phyloP scores from a whole-genome alignment of 1,140 invertebrate genomes.

The Dendrolimus punctatus region DNA sequence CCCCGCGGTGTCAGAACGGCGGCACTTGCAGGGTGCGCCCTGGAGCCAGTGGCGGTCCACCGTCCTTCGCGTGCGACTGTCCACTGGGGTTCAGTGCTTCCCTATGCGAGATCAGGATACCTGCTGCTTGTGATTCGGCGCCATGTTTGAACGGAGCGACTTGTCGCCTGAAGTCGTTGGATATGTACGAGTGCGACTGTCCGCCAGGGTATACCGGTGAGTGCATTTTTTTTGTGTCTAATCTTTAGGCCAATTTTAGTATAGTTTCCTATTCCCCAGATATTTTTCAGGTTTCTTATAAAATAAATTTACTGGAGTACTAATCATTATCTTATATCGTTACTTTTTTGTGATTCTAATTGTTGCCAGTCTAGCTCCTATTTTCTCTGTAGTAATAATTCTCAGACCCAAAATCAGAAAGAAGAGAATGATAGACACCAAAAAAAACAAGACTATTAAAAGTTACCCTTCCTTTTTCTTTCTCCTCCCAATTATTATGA shows the following conservation, averaged over 20 bases:
- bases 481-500: no score
- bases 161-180: conserved; percentile 83
- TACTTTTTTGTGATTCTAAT: no score
- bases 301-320: no score
- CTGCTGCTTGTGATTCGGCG: conserved; percentile 90
- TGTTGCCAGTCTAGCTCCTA: no score
- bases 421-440: no score
- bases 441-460: no score
- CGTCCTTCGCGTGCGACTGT: conserved; percentile 89
- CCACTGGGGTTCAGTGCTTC: conserved; percentile 93
- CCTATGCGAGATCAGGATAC: conserved; percentile 92
- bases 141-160: conserved; percentile 91
- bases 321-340: no score
- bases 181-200: conserved; percentile 88
- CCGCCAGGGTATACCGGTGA: conserved; percentile 88
- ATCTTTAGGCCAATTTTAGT: background rate
- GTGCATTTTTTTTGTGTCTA: conserved; percentile 19
- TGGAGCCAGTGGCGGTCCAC: conserved; percentile 75
- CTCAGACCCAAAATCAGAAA: no score
- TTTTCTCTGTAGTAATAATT: no score
- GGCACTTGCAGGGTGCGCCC: conserved; percentile 89
- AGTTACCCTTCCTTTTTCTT: no score
- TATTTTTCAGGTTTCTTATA: no score
- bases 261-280: no score
- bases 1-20: conserved; percentile 90